Base-by-base conservation (phyloP, 2,113 vertebrate genomes). In the Oreochromis spilurus region DNA sequence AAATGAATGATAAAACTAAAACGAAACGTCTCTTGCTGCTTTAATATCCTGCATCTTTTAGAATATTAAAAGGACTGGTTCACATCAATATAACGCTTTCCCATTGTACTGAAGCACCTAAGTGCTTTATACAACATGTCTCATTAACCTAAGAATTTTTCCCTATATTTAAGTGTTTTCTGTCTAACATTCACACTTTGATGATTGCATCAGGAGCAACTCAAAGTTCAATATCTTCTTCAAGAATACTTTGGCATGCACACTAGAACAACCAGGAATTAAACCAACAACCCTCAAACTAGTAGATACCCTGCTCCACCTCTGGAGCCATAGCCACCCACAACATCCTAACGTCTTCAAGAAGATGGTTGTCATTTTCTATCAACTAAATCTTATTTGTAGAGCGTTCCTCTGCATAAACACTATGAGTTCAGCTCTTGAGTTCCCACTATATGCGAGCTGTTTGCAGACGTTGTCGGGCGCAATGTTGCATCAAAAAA, bases 191-290 rank as follows among this genome's bases (percentile, higher is more conserved):
- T 40, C 38, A 40, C 38, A 1, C 38, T 58, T 13, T 13, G 34
- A 67, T 40, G 11, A 67, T 67, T 38, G n/a, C 34, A 67, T 38
- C 34, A 38, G 60, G 60, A 67, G 19, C 19, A 67, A 40, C 62
- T 67, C 34, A 38, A 34, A 38, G 62, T 40, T 67, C 6, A 67
- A 1, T 38, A 67, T 67, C 62, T 38, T 67, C 34, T 67, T 21
- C 62, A 67, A 13, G 34, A 40, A 67, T 38, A 67, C 11, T 24
- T 67, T 67, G 62, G 62, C 36, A 40, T 40, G 7, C 11, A 67
- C n/a, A 67, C 36, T 67, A 40, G 12, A 40, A 40, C 62, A 67
- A 24, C 62, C 12, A 67, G 36, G 62, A 40, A 67, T 67, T 67
- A 40, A 67, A 67, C 62, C 62, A 40, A 0, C 12, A 67, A 40